Evolutionary conservation across 2,888 invertebrate species (phyloP), one percentile per base, ranked within the genome.

Genomic region (Hecatera dysodea): DNA sequence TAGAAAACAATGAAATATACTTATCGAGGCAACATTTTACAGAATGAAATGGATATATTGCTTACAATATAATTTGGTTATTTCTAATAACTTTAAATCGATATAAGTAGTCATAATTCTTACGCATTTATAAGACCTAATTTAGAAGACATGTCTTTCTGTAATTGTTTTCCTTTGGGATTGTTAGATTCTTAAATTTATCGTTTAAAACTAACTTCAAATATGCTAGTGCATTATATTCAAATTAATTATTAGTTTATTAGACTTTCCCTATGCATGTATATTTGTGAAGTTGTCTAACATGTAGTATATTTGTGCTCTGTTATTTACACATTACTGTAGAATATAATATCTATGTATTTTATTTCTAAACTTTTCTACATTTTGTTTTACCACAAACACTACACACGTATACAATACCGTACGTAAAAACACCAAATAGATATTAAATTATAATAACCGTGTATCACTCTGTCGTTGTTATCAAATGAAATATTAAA

Each of bases 11-110:
- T 22, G 27, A 44, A n/a, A 17, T 11, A 44, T 36, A 17, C 15
- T 36, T 24, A 55, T 55, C n/a, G 24, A 53, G 17, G 19, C 55
- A 75, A 24, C 6, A 48, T 75, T 55, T 39, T 39, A 46, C 36
- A 12, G 39, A 27, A 56, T 46, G 17, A 53, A 53, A 36, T n/a
- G n/a, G n/a, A n/a, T 33, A n/a, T n/a, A n/a, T 19, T 33, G 19
- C 15, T 36, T 36, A 19, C 12, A 33, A 48, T 22, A n/a, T 29
- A 27, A 68, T 56, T 44, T 44, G 46, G 48, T 42, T 55, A 42
- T 56, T 72, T 64, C 44, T 44, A 1, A 48, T 67, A 42, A 42
- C 2, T 55, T 48, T 12, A 22, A 75, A 72, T 46, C 5, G 39
- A 46, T n/a, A 2, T 27, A 36, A 48, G n/a, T 55, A 44, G 5